phyloP scores from a whole-genome alignment of 2,113 vertebrate species.

The Nicator chloris region DNA sequence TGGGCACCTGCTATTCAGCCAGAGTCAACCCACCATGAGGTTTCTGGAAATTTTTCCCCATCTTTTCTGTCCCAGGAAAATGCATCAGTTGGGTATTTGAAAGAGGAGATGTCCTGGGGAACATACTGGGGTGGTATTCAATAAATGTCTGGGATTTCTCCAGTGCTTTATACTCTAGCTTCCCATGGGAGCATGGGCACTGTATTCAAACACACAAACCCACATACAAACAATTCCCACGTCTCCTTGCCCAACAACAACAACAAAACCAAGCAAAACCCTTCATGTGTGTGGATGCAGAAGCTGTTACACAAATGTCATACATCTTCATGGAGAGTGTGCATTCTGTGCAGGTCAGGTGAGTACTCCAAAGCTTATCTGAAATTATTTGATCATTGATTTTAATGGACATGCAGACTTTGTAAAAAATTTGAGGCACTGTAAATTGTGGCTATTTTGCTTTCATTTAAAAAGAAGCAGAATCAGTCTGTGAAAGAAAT shows the following conservation, averaged over 20 bases:
- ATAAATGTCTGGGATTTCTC: not conserved
- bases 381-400: not conserved
- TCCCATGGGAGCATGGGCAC: not conserved
- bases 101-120: not conserved
- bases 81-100: not conserved
- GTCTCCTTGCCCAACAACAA: not conserved
- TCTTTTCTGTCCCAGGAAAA: not conserved
- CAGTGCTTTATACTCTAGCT: not conserved
- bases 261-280: not conserved
- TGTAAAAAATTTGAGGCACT: not conserved
- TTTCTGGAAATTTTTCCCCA: not conserved
- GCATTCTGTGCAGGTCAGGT: not conserved
- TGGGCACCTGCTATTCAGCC: not conserved
- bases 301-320: not conserved
- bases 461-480: not conserved
- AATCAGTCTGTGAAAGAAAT: not conserved
- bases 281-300: not conserved
- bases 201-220: not conserved
- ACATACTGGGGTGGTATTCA: not conserved
- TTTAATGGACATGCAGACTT: not conserved
- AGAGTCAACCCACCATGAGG: not conserved
- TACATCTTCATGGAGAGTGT: not conserved
- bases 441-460: not conserved
- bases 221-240: not conserved
- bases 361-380: not conserved